Evolutionary conservation across 1,140 invertebrate species (phyloP), one percentile per base, ranked within the genome.

Genomic region (Trinorchestia longiramus): DNA sequence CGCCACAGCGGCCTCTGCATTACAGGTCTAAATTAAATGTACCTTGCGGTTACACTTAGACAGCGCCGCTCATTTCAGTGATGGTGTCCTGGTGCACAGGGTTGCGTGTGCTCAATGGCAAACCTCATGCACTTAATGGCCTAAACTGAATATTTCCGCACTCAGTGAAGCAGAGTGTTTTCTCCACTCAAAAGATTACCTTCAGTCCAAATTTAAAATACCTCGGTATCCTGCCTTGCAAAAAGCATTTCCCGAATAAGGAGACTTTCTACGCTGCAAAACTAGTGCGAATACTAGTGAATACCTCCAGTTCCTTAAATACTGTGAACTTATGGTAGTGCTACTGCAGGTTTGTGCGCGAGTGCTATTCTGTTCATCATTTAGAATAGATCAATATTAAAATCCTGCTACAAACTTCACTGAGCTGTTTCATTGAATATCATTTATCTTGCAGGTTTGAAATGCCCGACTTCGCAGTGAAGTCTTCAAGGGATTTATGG

Each of bases 31-130:
- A 94, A 94, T 94, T 94, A 47, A 94, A 94, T 94, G 92, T 45
- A 45, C 43, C 43, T 94, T 94, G 92, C 43, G 92, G 92, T 90
- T 90, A 90, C 88, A 90, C 88, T 90, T 90, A 90, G 41, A 41
- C 8, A 42, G 88, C 88, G 3, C 41, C 88, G 41, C 88, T 90
- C 88, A 90, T 90, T 90, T 90, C 41, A 15, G 88, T 90, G 88
- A 90, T 90, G 88, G 88, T 41, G 8, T 90, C 43, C 43, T 43
- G 88, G 41, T 42, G 88, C 88, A 17, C 41, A 8, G 47, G 47
- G 47, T 19, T 53, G 47, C 47, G 47, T 53, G 47, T 19, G 47
- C 47, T 53, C 47, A 53, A 53, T 53, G 47, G 88, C 88, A 42
- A 43, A 42, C 88, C 88, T 43, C 11, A 41, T 43, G 88, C 11